Percentiles rank a stretch among this genome's conserved stretches.
phyloP scores from a whole-genome alignment of 2,888 invertebrate genomes.

The Stegana nigrithorax region DNA sequence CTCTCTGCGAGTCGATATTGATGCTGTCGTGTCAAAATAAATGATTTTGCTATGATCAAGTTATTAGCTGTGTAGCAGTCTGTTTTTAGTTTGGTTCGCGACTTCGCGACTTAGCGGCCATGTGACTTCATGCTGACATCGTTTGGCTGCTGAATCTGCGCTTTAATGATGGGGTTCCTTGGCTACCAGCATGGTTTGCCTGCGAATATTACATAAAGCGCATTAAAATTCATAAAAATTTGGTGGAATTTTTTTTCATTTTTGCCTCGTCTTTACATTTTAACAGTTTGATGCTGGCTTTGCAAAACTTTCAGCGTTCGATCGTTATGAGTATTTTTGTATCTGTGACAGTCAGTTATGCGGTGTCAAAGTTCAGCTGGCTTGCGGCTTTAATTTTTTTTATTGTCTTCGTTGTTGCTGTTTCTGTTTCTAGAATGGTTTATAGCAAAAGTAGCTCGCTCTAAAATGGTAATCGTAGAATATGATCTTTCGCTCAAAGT shows the following conservation, averaged over 20 bases:
- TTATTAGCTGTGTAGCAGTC: slow-evolving; percentile 43
- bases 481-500: no score
- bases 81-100: no score
- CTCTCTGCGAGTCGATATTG: no score
- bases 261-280: slow-evolving; percentile 8
- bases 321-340: background rate
- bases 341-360: slow-evolving; percentile 29
- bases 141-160: background rate
- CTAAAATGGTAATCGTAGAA: no score
- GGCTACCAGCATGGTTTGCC: slow-evolving; percentile 11
- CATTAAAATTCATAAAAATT: slow-evolving; percentile 40
- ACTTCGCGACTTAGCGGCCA: background rate
- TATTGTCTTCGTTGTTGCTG: slow-evolving; percentile 34
- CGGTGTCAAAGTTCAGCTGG: slow-evolving; percentile 49
- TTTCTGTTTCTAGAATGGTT: background rate
- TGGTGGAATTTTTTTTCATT: slow-evolving; percentile 15
- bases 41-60: slow-evolving; percentile 55
- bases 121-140: background rate
- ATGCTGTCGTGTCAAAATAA: slow-evolving; percentile 62
- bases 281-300: slow-evolving; percentile 3
- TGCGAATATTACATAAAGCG: slow-evolving; percentile 28
- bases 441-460: no score
- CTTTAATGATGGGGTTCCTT: slow-evolving; percentile 47
- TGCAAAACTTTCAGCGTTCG: no score
- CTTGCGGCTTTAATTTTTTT: slow-evolving; percentile 53